Evolutionary conservation across 1,140 invertebrate genomes (phyloP), one percentile per base, ranked within the genome.

Genomic region (Dendroctonus ponderosae): DNA sequence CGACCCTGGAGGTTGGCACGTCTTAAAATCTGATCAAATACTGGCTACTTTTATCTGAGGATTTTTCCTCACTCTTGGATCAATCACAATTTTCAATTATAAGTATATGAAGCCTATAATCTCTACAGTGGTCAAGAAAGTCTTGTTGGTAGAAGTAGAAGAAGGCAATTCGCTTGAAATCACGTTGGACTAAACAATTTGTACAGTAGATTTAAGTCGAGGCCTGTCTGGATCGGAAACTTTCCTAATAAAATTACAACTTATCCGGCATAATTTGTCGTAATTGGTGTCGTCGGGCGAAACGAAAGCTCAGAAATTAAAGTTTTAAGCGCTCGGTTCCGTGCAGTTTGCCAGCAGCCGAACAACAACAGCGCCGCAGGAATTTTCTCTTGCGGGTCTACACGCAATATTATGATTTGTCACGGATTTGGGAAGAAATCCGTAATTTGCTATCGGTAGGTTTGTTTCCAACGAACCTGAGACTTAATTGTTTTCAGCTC

Each of bases 171-270:
- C 26, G 26, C 26, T 26, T 26, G 26, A 26, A 26, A 26, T 26
- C 26, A 26, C 26, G 26, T 3, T 26, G 1, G 26, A 3, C 26
- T 64, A 64, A 64, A 64, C 62, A 57, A 5, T 51, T n/a, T 50
- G 15, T 58, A 12, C 11, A 61, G 59, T 40, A 12, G 39, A 52
- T 41, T 43, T 14, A 11, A 44, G 56, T 40, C 48, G 15, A 40
- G 40, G n/a, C 38, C 63, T 14, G 63, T 65, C 63, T 50, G 15
- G 44, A 65, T 66, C 52, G 53, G 53, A 66, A 66, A 66, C 56
- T 66, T 66, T 66, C 42, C 46, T 60, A 66, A 66, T 66, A 66
- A 66, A 66, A 66, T 66, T 66, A 66, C 56, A 60, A 66, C 50
- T 66, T 66, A 64, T 60, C 64, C 48, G 50, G 48, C 46, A 66